Conservation (phyloP, 2,113 vertebrate genomes). For the Takifugu bimaculatus region DNA sequence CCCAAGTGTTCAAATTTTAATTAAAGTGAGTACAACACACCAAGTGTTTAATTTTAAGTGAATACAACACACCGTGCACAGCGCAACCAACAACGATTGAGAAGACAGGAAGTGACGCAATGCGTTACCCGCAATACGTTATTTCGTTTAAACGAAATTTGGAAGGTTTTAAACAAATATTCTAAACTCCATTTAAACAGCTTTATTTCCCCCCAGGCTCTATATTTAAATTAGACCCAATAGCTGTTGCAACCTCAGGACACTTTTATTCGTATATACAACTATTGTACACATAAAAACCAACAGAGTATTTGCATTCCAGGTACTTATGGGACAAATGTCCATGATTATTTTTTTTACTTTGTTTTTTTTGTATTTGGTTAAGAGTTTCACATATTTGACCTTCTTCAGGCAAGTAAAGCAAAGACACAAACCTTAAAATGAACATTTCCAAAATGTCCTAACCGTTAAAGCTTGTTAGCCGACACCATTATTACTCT, state of each 20-base stretch:
- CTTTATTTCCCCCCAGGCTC: too few species aligned
- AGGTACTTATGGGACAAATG: constrained; percentile 59
- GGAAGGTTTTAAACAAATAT: too few species aligned
- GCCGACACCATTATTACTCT: constrained; percentile 33
- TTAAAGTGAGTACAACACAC: too few species aligned
- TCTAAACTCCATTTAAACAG: too few species aligned
- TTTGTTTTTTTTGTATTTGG: constrained; percentile 33
- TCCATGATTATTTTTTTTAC: constrained; percentile 38
- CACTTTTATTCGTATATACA: constrained; percentile 75
- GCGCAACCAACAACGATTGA: too few species aligned
- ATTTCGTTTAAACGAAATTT: too few species aligned
- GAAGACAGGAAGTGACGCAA: too few species aligned
- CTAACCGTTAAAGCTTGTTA: constrained; percentile 52
- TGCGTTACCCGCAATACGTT: too few species aligned
- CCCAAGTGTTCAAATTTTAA: too few species aligned
- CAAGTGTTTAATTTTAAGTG: too few species aligned
- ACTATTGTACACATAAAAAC: constrained; percentile 70
- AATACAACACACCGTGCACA: too few species aligned
- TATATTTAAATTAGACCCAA: constrained; percentile 11
- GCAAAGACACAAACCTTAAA: constrained; percentile 64
- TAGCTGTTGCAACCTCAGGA: constrained; percentile 49
- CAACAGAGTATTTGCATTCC: constrained; percentile 68
- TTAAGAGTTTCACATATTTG: constrained; percentile 68
- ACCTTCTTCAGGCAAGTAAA: constrained; percentile 57
- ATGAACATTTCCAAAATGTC: constrained; percentile 50